Evolutionary conservation across 2,113 vertebrate species (phyloP).

Genomic region (Petromus typicus): DNA sequence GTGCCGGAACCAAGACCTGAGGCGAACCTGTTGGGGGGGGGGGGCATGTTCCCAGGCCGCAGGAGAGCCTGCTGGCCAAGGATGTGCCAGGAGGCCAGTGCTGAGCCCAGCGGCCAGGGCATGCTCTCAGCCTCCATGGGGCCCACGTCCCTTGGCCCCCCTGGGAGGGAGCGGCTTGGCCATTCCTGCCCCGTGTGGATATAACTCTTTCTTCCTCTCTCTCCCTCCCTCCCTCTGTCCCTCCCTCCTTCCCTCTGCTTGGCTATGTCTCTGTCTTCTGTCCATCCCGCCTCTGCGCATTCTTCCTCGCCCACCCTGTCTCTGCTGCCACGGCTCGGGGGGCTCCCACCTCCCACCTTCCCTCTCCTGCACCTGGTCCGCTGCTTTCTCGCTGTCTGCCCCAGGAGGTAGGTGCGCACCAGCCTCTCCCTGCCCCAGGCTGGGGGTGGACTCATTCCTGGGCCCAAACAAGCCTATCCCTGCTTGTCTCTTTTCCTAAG

Average conservation of each 20-base stretch:
- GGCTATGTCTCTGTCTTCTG: constrained; percentile 43
- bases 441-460: not conserved
- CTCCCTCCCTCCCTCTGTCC: constrained; percentile 64
- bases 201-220: constrained; percentile 85
- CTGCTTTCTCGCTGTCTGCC: constrained; percentile 86
- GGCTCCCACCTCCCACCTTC: constrained; percentile 75
- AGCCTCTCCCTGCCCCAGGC: not conserved
- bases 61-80: not conserved
- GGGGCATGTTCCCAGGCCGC: not conserved
- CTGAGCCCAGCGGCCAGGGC: not conserved
- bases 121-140: fast-evolving
- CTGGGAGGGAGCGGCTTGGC: not conserved
- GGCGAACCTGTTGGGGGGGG: not conserved
- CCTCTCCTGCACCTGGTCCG: constrained; percentile 82
- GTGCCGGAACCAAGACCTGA: not conserved
- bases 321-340: constrained; percentile 71
- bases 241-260: constrained; percentile 55
- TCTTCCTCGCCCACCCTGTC: constrained; percentile 32
- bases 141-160: not conserved
- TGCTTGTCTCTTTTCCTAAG: not conserved
- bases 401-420: constrained; percentile 85
- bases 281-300: constrained; percentile 47
- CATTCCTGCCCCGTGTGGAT: constrained; percentile 77
- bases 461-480: not conserved
- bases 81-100: not conserved